Percentiles rank a stretch among this genome's conserved stretches.
These are phyloP conservation scores for Pygathrix nemaeus DNA, from an alignment of 2,113 vertebrate species.

Conservation along the genomic window DNA sequence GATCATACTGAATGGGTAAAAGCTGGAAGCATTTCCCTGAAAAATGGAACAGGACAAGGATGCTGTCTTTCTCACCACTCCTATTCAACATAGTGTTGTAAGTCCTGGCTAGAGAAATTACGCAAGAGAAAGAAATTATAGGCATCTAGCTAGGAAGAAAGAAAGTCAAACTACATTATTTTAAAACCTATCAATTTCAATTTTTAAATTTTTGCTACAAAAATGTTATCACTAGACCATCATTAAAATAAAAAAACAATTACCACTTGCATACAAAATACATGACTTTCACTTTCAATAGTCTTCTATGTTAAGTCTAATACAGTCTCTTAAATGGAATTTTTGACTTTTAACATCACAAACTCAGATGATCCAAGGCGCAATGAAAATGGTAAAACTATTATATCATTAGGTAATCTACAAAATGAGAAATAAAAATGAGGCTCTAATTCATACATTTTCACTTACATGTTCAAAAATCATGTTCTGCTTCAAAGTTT, in stretches of 20 bases:
- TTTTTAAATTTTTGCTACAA: background rate
- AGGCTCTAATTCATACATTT: background rate
- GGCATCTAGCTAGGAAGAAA: too few relatives aligned
- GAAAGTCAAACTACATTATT: background rate
- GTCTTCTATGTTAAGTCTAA: background rate
- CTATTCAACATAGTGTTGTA: too few relatives aligned
- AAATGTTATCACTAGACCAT: background rate
- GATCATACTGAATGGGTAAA: too few relatives aligned
- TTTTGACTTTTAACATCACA: conserved; percentile 8
- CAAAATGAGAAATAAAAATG: background rate
- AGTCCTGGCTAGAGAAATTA: too few relatives aligned
- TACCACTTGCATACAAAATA: background rate
- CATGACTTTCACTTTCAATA: background rate
- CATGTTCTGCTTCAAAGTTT: conserved; percentile 22
- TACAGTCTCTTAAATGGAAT: conserved; percentile 11
- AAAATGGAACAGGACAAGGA: too few relatives aligned
- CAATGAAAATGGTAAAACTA: background rate
- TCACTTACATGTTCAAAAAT: conserved; percentile 49
- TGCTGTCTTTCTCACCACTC: too few relatives aligned
- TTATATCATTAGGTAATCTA: conserved; percentile 17
- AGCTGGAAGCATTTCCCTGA: too few relatives aligned
- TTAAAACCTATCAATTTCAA: background rate
- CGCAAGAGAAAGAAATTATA: too few relatives aligned
- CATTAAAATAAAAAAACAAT: background rate
- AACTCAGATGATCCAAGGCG: background rate